Evolutionary conservation across 2,888 invertebrate genomes (phyloP).

Genomic region (Parasteatoda lunata): DNA sequence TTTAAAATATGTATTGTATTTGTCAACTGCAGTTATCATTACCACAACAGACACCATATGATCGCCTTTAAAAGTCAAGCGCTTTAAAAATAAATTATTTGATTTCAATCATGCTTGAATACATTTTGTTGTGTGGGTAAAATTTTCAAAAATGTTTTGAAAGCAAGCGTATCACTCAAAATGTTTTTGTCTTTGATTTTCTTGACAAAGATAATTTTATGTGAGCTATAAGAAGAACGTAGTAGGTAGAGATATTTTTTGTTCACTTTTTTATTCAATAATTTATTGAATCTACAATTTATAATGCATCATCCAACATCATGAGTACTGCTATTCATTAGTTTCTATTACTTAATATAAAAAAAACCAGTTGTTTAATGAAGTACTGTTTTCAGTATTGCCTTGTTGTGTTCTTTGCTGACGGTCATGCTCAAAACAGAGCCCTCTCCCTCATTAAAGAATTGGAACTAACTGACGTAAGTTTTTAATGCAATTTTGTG

Average conservation of each 20-base stretch:
- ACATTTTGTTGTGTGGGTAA: neutral
- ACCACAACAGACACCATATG: no score
- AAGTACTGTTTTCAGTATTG: constrained; percentile 72
- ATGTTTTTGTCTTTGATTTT: neutral
- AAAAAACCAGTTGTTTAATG: neutral
- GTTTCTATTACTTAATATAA: no score
- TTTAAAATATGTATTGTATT: no score
- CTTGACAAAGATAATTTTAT: neutral
- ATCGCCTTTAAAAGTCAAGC: no score
- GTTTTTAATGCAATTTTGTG: constrained; percentile 59
- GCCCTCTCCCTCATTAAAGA: constrained; percentile 73
- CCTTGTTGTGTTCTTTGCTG: constrained; percentile 75
- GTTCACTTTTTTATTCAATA: neutral
- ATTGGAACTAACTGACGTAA: constrained; percentile 73
- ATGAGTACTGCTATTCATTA: no score
- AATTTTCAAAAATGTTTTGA: neutral
- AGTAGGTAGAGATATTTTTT: neutral
- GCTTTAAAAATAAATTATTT: no score
- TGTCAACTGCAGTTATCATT: no score
- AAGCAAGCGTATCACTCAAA: neutral
- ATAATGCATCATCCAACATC: no score
- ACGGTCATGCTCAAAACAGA: constrained; percentile 74
- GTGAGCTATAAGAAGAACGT: neutral
- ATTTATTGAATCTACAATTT: no score
- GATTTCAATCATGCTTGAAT: neutral